Evolutionary conservation across 2,797 vertebrate species (phyloP).

Genomic region (Oophaga sylvatica): DNA sequence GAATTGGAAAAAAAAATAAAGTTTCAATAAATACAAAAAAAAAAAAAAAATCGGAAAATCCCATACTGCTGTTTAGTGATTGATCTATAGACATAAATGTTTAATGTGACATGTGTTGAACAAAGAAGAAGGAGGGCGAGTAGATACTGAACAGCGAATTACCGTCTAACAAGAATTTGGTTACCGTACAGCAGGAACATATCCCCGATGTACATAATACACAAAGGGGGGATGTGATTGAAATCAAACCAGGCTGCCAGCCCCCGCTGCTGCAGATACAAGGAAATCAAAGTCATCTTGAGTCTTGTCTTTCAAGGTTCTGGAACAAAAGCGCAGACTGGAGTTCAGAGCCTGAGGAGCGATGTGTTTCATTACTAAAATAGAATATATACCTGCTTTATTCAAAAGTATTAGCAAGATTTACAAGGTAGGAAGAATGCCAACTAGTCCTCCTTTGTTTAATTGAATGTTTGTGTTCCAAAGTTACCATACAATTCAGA

Average conservation of each 20-base stretch:
- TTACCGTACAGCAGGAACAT: conserved; percentile 48
- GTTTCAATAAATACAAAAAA: not conserved
- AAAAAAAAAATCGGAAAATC: not conserved
- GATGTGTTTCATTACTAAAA: conserved; percentile 48
- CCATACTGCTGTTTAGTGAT: not conserved
- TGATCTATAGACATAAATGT: conserved; percentile 18
- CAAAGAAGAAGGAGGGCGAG: conserved; percentile 16
- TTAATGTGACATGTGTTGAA: conserved; percentile 34
- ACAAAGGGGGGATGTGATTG: conserved; percentile 35
- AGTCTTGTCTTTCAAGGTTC: conserved; percentile 29
- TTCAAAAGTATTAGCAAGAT: conserved; percentile 11
- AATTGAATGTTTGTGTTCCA: conserved; percentile 10
- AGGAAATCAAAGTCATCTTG: conserved; percentile 51
- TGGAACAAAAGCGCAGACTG: conserved; percentile 19
- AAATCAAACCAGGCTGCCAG: conserved; percentile 41
- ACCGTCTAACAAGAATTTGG: conserved; percentile 36
- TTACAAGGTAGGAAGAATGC: conserved; percentile 1
- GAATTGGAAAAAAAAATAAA: not conserved
- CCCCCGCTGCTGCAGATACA: conserved; percentile 5
- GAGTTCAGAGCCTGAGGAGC: conserved; percentile 23
- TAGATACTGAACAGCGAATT: conserved; percentile 52
- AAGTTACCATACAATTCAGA: not conserved
- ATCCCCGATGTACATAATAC: conserved; percentile 32
- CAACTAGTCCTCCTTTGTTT: conserved; percentile 28
- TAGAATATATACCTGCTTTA: conserved; percentile 41